phyloP scores from a whole-genome alignment of 1,140 invertebrate genomes.

The Mylabris phalerata region DNA sequence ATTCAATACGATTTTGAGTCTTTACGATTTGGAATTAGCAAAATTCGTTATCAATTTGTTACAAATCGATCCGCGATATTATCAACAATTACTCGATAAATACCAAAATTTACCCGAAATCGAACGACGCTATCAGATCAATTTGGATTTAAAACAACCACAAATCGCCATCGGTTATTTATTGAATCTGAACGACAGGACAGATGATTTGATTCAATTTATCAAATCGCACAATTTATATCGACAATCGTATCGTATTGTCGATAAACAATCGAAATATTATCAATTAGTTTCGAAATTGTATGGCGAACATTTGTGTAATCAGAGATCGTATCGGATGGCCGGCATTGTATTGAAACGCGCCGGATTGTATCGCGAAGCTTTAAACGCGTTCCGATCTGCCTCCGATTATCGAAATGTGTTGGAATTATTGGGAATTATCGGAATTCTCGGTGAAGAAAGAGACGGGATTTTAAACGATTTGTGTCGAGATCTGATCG shows the following conservation, averaged over 20 bases:
- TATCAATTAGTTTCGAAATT: constrained; percentile 17
- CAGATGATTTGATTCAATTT: constrained; percentile 16
- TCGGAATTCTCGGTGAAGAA: constrained; percentile 2
- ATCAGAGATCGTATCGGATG: constrained; percentile 15
- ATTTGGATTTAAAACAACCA: constrained; percentile 13
- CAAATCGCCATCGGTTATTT: constrained; percentile 21
- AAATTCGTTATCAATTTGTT: constrained; percentile 18
- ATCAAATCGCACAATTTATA: constrained; percentile 21
- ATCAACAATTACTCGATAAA: constrained; percentile 20
- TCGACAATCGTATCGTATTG: constrained; percentile 19
- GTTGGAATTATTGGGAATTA: constrained; percentile 14
- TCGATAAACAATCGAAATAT: constrained; percentile 1
- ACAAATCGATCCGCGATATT: constrained; percentile 24
- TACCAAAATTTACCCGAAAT: constrained; percentile 14
- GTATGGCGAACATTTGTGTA: constrained; percentile 18
- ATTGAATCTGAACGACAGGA: constrained; percentile 5
- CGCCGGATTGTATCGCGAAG: constrained; percentile 20
- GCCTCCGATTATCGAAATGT: constrained; percentile 20
- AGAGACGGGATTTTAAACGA: constrained; percentile 2
- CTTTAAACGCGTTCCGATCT: constrained; percentile 19
- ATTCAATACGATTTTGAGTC: constrained; percentile 9
- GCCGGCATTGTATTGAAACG: constrained; percentile 23
- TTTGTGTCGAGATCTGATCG: constrained; percentile 17
- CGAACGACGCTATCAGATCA: constrained; percentile 21
- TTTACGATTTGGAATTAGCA: constrained; percentile 26